Evolutionary conservation across 2,888 invertebrate species (phyloP).

Genomic region (Scaptodrosophila latifasciaeformis): DNA sequence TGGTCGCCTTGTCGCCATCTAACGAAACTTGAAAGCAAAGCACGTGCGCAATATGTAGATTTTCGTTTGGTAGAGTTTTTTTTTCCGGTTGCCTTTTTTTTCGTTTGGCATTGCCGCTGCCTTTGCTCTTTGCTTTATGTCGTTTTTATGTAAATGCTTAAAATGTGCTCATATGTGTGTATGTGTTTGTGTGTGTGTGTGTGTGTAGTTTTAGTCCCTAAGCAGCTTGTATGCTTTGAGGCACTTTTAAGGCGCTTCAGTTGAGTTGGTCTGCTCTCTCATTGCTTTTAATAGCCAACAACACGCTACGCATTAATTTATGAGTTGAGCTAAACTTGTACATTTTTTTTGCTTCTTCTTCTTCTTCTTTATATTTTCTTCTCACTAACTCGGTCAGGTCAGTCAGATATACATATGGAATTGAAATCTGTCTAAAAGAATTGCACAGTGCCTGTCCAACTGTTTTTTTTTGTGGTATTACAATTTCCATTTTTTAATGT

Average conservation of each 20-base stretch:
- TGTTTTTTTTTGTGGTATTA: no score
- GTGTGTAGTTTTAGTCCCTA: slow-evolving; percentile 37
- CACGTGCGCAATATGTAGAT: slow-evolving; percentile 64
- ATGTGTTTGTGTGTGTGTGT: slow-evolving; percentile 16
- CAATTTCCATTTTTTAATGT: no score
- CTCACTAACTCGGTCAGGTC: no score
- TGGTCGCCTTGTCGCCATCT: slow-evolving; percentile 47
- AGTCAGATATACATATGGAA: no score
- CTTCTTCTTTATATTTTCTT: neutral
- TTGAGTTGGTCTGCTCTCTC: no score
- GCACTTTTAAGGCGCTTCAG: slow-evolving; percentile 55
- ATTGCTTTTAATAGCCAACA: slow-evolving; percentile 68
- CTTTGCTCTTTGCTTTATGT: slow-evolving; percentile 47
- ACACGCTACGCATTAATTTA: slow-evolving; percentile 66
- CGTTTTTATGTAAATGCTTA: slow-evolving; percentile 50
- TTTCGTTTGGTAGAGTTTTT: slow-evolving; percentile 16
- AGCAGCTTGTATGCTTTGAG: slow-evolving; percentile 45
- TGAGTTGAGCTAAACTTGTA: slow-evolving; percentile 52
- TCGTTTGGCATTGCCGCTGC: slow-evolving; percentile 10
- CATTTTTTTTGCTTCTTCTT: slow-evolving; percentile 20
- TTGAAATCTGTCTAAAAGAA: no score
- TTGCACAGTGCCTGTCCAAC: no score
- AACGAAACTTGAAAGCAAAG: slow-evolving; percentile 41
- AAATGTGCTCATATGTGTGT: neutral
- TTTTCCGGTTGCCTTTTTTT: slow-evolving; percentile 23